phyloP scores from a whole-genome alignment of 2,113 vertebrate species.

The Sylvia atricapilla region DNA sequence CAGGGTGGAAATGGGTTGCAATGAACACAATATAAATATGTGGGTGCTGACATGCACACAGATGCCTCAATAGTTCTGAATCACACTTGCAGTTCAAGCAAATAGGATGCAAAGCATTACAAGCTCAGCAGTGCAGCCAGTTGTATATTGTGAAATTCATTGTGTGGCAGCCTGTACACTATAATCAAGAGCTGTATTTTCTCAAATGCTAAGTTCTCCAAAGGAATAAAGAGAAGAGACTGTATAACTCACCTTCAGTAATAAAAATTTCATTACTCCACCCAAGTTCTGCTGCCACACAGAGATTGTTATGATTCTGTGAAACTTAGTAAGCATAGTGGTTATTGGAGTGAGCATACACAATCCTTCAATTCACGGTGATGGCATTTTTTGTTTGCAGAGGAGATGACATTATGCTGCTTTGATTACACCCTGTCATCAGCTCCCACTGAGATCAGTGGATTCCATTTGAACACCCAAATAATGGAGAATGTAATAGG shows the following conservation, averaged over 20 bases:
- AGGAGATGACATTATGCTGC: not conserved
- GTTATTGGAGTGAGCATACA: not conserved
- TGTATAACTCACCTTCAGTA: not conserved
- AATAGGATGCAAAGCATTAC: not conserved
- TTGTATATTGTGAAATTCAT: not conserved
- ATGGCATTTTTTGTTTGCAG: not conserved
- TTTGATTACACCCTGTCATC: not conserved
- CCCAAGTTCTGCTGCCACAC: not conserved
- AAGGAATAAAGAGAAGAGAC: not conserved
- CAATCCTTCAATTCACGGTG: not conserved
- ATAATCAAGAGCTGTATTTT: not conserved
- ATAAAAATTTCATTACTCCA: constrained; percentile 5
- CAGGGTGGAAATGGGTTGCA: not conserved
- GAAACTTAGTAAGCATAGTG: not conserved
- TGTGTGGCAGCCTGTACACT: not conserved
- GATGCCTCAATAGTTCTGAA: not conserved
- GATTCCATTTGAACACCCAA: not conserved
- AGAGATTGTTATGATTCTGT: not conserved
- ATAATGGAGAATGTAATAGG: not conserved
- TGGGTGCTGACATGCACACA: not conserved
- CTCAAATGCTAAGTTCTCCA: not conserved
- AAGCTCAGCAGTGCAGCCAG: not conserved
- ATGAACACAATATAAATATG: not conserved
- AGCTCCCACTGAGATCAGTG: not conserved
- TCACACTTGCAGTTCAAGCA: not conserved